Evolutionary conservation across 1,140 invertebrate species (phyloP).

Genomic region (Drosophila subobscura): DNA sequence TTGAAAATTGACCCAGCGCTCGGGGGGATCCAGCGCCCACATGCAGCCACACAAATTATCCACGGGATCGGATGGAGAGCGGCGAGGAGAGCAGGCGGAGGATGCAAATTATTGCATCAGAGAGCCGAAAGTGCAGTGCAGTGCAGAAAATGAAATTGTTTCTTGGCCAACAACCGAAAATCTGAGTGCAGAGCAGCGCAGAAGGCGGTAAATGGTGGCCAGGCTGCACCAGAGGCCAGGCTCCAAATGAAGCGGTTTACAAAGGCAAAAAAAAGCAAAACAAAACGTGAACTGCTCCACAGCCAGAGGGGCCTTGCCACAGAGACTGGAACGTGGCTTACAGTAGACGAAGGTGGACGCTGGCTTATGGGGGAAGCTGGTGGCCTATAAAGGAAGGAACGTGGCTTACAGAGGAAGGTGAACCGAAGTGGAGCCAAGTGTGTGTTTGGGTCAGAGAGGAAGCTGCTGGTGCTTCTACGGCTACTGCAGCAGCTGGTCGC

Average conservation of each 20-base stretch:
- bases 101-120: constrained; percentile 75
- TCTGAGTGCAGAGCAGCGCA: constrained; percentile 3
- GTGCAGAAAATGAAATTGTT: constrained; percentile 64
- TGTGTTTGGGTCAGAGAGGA: constrained; percentile 8
- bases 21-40: constrained; percentile 18
- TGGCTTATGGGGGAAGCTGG: too few species aligned
- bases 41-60: constrained; percentile 27
- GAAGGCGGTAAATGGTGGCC: constrained; percentile 3
- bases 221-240: constrained; percentile 13
- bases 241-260: constrained; percentile 55
- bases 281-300: constrained; percentile 57
- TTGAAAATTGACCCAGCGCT: constrained; percentile 44
- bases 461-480: too few species aligned
- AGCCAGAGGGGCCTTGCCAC: constrained; percentile 40
- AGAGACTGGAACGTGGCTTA: too few species aligned
- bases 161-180: constrained; percentile 32
- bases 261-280: background rate
- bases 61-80: constrained; percentile 1
- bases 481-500: too few species aligned
- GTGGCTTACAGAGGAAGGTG: too few species aligned
- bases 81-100: background rate
- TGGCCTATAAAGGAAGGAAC: too few species aligned
- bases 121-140: constrained; percentile 27
- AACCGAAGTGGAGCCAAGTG: background rate
- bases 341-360: too few species aligned